Base-by-base conservation (phyloP, 2,113 vertebrate species). In the Solea senegalensis region DNA sequence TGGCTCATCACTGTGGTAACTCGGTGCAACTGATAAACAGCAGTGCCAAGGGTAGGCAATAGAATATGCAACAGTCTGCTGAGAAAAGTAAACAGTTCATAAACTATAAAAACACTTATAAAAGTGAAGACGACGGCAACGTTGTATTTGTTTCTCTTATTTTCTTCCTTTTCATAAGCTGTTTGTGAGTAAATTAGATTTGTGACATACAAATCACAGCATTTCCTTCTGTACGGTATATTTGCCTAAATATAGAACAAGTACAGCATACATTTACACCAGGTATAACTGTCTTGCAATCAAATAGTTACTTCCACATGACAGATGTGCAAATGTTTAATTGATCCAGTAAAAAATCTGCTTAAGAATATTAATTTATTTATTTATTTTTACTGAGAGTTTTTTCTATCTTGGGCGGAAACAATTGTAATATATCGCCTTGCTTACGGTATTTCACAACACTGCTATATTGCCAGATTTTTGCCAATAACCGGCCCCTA, bases 1-100 rank as follows among this genome's bases (percentile, higher is more conserved):
- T 94, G 93, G 81, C 79, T 89, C 65, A 78, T 88, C 84, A 65
- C 91, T 57, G 85, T 86, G 90, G 89, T 83, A 79, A 88, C 65
- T 81, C 74, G 72, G 59, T 63, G 53, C 64, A 72, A 65, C 76
- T 73, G 78, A 83, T 86, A 80, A 83, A 86, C 73, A 82, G 79
- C 80, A 56, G 79, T 7, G 56, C 61, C 45, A 67, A 54, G 70
- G 66, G 66, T 57, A 70, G 68, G 39, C 5, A 52, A 49, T 46
- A 70, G 52, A 65, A 72, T 50, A 9, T 14, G 53, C 59, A 49
- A 16, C 2, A 1, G 61, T 79, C 48, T 48, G 44, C 48, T 7
- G 45, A 58, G 64, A 73, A 54, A 71, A 26, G 21, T 2, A 34
- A 55, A 52, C 13, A 11, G 10, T 69, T 72, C 7, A 10, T 1